A percentile compares a stretch with the other conserved stretches of the same genome.
These are phyloP conservation scores for Listronotus oregonensis DNA, from an alignment of 1,140 invertebrate species.

Conservation along the genomic window DNA sequence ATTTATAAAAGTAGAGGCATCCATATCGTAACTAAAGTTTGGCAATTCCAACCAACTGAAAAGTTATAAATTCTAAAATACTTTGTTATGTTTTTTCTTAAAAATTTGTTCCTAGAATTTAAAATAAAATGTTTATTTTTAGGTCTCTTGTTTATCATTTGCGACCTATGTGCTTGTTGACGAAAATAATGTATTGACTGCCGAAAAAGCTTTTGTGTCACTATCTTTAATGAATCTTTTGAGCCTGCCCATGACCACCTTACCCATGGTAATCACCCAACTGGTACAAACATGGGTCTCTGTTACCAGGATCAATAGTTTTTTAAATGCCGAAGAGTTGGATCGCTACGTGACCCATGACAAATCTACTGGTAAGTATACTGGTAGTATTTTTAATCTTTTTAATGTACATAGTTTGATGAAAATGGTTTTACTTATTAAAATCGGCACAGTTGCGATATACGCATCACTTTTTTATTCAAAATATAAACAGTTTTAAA, in stretches of 20 bases:
- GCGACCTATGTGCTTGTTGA: constrained; percentile 84
- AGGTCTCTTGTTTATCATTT: constrained; percentile 91
- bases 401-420: too few relatives aligned
- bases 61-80: too few relatives aligned
- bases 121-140: constrained; percentile 38
- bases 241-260: constrained; percentile 87
- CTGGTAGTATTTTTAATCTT: too few relatives aligned
- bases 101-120: neutral
- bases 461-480: too few relatives aligned
- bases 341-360: constrained; percentile 76
- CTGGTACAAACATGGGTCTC: constrained; percentile 78
- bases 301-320: constrained; percentile 83
- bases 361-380: constrained; percentile 69
- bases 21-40: too few relatives aligned
- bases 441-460: too few relatives aligned
- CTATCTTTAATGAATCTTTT: constrained; percentile 97
- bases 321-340: constrained; percentile 85
- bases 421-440: too few relatives aligned
- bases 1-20: too few relatives aligned
- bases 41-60: too few relatives aligned
- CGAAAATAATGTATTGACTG: constrained; percentile 81
- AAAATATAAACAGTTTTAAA: too few relatives aligned
- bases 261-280: constrained; percentile 86
- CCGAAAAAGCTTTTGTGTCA: constrained; percentile 92
- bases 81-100: too few relatives aligned